A percentile compares a stretch with the other conserved stretches of the same genome.
These are phyloP conservation scores for Myotis yumanensis DNA, from an alignment of 2,113 vertebrate species.

Conservation along the genomic window DNA sequence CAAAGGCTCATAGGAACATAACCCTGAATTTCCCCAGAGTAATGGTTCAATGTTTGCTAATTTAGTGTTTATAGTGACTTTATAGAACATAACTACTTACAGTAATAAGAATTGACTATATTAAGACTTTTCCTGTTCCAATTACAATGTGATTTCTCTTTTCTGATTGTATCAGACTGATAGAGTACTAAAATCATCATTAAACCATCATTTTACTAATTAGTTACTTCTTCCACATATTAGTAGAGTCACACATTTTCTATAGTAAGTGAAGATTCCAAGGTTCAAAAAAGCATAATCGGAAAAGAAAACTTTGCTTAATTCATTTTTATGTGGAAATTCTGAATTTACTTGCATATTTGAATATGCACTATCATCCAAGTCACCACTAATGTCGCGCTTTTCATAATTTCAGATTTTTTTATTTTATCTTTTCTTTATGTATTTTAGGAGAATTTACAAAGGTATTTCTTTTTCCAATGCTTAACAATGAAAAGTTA, in stretches of 20 bases:
- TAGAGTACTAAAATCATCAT: not conserved
- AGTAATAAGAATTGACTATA: not conserved
- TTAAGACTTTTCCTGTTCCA: not conserved
- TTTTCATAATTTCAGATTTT: conserved; percentile 34
- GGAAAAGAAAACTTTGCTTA: not conserved
- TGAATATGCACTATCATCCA: not conserved
- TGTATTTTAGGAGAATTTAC: conserved; percentile 19
- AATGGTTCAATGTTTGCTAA: not conserved
- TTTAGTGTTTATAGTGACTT: not conserved
- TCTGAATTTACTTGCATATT: not conserved
- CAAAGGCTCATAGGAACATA: not conserved
- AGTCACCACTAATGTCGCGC: not conserved
- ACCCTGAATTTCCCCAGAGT: not conserved
- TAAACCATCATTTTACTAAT: not conserved
- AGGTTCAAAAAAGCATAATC: not conserved
- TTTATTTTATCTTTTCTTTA: not conserved
- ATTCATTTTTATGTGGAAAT: conserved; percentile 13
- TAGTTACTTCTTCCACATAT: conserved; percentile 22
- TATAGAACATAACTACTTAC: not conserved
- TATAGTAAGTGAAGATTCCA: not conserved
- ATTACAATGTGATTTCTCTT: too few species aligned
- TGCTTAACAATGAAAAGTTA: conserved; percentile 17
- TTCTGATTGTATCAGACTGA: not conserved
- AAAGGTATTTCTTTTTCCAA: not conserved
- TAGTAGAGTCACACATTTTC: not conserved